These are phyloP conservation scores for Stenoptilia bipunctidactyla DNA, from an alignment of 2,888 invertebrate genomes.

Conservation along the genomic window DNA sequence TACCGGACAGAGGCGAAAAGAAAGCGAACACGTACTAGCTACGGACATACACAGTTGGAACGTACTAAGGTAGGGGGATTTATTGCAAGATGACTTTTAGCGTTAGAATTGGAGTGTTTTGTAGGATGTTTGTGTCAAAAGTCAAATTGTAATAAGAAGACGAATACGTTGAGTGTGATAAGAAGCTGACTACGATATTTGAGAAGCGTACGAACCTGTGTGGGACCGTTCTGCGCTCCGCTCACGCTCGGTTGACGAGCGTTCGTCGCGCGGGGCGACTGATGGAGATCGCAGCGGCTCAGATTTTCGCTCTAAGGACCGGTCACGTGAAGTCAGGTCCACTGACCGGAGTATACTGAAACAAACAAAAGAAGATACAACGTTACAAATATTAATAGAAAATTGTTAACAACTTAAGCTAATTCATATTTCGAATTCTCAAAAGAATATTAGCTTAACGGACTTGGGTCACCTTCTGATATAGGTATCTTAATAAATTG, in stretches of 20 bases:
- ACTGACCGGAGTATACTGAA: constrained; percentile 83
- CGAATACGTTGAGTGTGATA: constrained; percentile 13
- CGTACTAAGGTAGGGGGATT: no score
- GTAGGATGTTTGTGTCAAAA: no score
- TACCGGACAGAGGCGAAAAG: constrained; percentile 34
- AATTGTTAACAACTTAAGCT: neutral
- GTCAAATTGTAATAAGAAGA: no score
- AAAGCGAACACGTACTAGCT: constrained; percentile 58
- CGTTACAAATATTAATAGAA: neutral
- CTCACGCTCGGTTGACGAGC: constrained; percentile 28
- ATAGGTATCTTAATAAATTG: constrained; percentile 60
- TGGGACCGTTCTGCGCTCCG: constrained; percentile 36
- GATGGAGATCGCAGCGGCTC: constrained; percentile 65
- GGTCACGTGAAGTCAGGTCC: constrained; percentile 58
- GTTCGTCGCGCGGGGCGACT: constrained; percentile 38
- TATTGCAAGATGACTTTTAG: no score
- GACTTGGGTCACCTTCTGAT: constrained; percentile 32
- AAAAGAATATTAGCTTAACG: constrained; percentile 10
- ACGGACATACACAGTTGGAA: constrained; percentile 32
- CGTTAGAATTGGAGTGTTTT: no score
- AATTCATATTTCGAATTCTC: constrained; percentile 1
- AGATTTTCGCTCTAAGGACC: constrained; percentile 44
- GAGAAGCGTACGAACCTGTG: constrained; percentile 50
- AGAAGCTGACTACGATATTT: constrained; percentile 56
- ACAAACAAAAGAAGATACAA: constrained; percentile 23